Conservation (phyloP, 2,888 invertebrate species). For the Zhuqinia jingwanae region DNA sequence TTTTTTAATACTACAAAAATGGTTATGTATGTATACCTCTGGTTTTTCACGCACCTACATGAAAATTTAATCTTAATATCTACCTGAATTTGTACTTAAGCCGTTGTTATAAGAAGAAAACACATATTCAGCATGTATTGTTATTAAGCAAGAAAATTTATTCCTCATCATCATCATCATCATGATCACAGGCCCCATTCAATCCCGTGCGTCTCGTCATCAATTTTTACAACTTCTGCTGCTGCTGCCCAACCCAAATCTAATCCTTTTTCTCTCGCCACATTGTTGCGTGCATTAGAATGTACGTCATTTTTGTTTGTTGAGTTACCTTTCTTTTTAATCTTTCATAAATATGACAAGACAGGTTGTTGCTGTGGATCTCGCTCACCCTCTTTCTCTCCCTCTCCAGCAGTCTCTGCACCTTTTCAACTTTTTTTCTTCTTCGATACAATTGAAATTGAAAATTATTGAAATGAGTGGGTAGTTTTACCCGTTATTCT, state of each 20-base stretch:
- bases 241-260: slow-evolving; percentile 30
- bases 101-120: too few relatives aligned
- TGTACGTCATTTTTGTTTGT: not conserved
- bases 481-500: slow-evolving; percentile 3
- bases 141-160: not conserved
- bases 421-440: too few relatives aligned
- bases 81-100: not conserved
- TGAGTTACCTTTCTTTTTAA: slow-evolving; percentile 4
- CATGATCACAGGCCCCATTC: slow-evolving; percentile 15
- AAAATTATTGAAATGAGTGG: not conserved
- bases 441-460: not conserved
- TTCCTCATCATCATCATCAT: too few relatives aligned
- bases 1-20: too few relatives aligned
- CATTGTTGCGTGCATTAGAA: not conserved
- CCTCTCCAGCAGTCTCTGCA: slow-evolving; percentile 1
- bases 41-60: not conserved
- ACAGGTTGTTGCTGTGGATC: not conserved
- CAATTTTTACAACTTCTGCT: slow-evolving; percentile 44
- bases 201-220: slow-evolving; percentile 43
- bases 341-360: slow-evolving; percentile 31
- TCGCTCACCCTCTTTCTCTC: not conserved
- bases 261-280: slow-evolving; percentile 7
- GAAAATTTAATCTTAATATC: not conserved
- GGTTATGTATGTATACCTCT: too few relatives aligned
- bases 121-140: too few relatives aligned